Conservation (phyloP, 1,140 invertebrate genomes). For the Elysia chlorotica region DNA sequence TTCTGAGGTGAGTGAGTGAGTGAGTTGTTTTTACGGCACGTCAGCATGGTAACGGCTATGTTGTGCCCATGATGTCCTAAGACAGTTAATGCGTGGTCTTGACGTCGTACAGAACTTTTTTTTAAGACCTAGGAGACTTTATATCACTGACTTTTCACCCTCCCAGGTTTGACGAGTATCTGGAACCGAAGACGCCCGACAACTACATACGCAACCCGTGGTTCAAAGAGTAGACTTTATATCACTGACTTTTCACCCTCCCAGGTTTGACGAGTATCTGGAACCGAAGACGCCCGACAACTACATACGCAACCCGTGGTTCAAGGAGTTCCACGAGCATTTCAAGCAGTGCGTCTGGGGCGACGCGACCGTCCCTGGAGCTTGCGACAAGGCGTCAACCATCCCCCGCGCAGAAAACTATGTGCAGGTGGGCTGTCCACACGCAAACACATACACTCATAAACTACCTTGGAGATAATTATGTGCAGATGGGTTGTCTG, state of each 20-base stretch:
- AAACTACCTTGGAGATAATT: too few species aligned
- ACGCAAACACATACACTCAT: too few species aligned
- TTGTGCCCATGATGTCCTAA: too few species aligned
- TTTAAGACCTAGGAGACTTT: too few species aligned
- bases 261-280: slow-evolving; percentile 56
- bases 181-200: slow-evolving; percentile 53
- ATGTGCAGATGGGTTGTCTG: too few species aligned
- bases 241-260: background rate
- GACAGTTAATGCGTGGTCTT: too few species aligned
- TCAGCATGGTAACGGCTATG: too few species aligned
- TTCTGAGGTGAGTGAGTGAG: too few species aligned
- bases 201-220: slow-evolving; percentile 61
- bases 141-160: background rate
- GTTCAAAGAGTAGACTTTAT: too few species aligned
- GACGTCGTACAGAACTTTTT: too few species aligned
- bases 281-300: slow-evolving; percentile 53
- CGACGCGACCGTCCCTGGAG: background rate
- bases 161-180: slow-evolving; percentile 52
- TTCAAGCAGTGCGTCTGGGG: slow-evolving; percentile 13
- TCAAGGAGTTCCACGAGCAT: slow-evolving; percentile 58
- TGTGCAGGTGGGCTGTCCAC: too few species aligned
- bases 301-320: slow-evolving; percentile 62
- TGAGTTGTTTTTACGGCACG: too few species aligned
- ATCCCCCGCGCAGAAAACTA: slow-evolving; percentile 43
- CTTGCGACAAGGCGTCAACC: slow-evolving; percentile 23